Base-by-base conservation (phyloP, 2,113 vertebrate genomes). In the Orcinus orca region DNA sequence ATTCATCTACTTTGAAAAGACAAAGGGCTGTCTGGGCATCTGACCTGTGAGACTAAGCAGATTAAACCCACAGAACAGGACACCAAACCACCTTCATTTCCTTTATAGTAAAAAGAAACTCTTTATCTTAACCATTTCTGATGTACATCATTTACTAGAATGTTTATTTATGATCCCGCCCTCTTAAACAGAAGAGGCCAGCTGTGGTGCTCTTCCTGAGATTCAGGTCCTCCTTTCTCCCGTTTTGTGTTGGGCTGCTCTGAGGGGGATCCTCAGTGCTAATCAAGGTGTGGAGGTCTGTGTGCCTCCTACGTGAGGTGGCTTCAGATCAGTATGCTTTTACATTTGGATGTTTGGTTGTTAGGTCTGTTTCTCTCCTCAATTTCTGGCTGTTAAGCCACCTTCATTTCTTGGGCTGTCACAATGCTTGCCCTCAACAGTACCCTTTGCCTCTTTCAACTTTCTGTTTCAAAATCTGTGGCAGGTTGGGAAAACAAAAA, bases 311-410 rank as follows among this genome's bases (percentile, higher is more conserved):
- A 14, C 0, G 1, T 13, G 8, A 31, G 5, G 14, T 9, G 17
- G 50, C 2, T 53, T 1, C 26, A 33, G 25, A 3, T 5, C 6
- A 0, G 0, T 3, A 10, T 1, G 11, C 2, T n/a, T 62, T 31
- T 12, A 73, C 41, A 6, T 6, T 55, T 63, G 8, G 23, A 2
- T 38, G 36, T 60, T 23, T 73, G 55, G 74, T 6, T 60, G 44
- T 13, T 76, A 6, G 0, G 21, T 25, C 5, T 15, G 5, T 15
- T 26, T 55, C n/a, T 83, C 12, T 36, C 58, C 71, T 7, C 29
- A 13, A 0, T 21, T 21, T 38, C 55, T 26, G 41, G 31, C 33
- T 11, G 3, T 21, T 10, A 67, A 44, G 21, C 20, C 36, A 47
- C 25, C 62, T 62, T 29, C 31, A 3, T 20, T 13, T n/a, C 50